Percentiles rank a stretch among this genome's conserved stretches.
Conservation (phyloP, 2,113 vertebrate species). For the Nycticorax nycticorax region DNA sequence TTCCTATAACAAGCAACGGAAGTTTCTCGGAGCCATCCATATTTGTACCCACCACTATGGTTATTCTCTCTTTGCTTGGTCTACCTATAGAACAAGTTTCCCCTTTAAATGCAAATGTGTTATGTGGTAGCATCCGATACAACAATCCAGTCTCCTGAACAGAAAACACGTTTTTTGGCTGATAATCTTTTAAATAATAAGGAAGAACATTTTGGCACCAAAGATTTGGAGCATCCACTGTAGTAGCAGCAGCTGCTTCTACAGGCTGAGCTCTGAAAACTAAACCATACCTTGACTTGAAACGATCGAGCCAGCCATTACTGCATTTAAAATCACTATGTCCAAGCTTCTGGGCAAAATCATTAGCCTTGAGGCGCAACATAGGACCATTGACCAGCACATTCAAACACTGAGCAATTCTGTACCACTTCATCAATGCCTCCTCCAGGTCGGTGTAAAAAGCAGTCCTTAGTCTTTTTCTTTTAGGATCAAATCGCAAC, state of each 20-base stretch:
- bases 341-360: slow-evolving; percentile 77
- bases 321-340: slow-evolving; percentile 78
- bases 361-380: slow-evolving; percentile 74
- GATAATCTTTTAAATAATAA: slow-evolving; percentile 66
- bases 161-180: slow-evolving; percentile 67
- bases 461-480: slow-evolving; percentile 76
- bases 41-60: slow-evolving; percentile 60
- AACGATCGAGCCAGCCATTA: slow-evolving; percentile 79
- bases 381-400: slow-evolving; percentile 72
- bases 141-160: slow-evolving; percentile 70
- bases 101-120: slow-evolving; percentile 73
- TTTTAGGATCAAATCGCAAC: slow-evolving; percentile 73
- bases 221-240: slow-evolving; percentile 17
- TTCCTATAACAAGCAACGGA: slow-evolving; percentile 74
- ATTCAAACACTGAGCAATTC: slow-evolving; percentile 67
- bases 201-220: slow-evolving; percentile 64
- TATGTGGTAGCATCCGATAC: slow-evolving; percentile 71
- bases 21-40: slow-evolving; percentile 77
- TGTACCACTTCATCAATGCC: slow-evolving; percentile 73
- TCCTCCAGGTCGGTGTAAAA: slow-evolving; percentile 74
- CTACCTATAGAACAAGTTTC: slow-evolving; percentile 67
- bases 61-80: slow-evolving; percentile 68
- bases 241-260: not conserved
- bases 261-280: slow-evolving; percentile 67
- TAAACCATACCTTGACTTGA: slow-evolving; percentile 76